phyloP scores from a whole-genome alignment of 2,797 vertebrate species.

The Lagorchestes hirsutus region DNA sequence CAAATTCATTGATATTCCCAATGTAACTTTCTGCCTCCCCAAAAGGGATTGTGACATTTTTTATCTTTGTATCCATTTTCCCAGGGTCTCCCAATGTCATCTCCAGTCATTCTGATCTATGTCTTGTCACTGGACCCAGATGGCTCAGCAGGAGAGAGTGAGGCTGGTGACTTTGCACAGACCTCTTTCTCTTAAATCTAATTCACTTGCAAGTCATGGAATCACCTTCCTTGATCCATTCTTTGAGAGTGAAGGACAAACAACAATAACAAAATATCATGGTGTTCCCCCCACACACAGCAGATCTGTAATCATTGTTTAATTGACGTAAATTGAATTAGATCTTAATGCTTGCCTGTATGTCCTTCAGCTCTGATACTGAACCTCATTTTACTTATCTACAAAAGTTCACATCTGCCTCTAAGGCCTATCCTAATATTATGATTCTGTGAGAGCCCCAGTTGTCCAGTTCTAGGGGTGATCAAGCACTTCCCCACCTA shows the following conservation, averaged over 20 bases:
- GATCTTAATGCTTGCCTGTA: neutral
- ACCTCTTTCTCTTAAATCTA: too few species aligned
- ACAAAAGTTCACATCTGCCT: neutral
- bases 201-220: too few species aligned
- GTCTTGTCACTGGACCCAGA: too few species aligned
- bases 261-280: neutral
- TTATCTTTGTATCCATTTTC: neutral
- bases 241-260: too few species aligned
- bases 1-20: too few species aligned
- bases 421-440: neutral
- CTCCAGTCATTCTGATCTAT: too few species aligned
- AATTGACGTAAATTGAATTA: neutral
- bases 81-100: too few species aligned
- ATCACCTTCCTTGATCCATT: too few species aligned
- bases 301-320: neutral
- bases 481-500: neutral
- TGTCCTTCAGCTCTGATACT: neutral
- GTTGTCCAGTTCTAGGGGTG: neutral
- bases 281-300: neutral
- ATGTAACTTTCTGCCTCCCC: neutral
- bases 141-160: too few species aligned
- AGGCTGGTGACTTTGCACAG: too few species aligned
- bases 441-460: neutral
- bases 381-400: neutral
- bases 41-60: neutral